These are phyloP conservation scores for Trichogramma pretiosum DNA, from an alignment of 1,140 invertebrate species.

Conservation along the genomic window DNA sequence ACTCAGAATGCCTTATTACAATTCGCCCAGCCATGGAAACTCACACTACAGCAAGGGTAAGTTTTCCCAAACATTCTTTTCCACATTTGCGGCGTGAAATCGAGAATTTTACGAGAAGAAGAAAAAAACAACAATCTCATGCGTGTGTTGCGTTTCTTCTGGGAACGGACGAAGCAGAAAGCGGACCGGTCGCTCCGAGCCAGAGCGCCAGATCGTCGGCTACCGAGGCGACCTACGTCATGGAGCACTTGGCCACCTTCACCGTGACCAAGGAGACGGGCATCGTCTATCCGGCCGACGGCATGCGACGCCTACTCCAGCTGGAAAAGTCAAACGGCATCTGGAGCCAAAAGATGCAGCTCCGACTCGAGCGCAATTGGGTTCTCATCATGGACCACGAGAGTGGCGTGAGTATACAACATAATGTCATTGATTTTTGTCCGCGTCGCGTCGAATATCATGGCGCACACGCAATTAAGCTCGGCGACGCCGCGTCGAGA, in stretches of 20 bases:
- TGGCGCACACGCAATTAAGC: too few species aligned
- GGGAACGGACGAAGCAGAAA: conserved; percentile 6
- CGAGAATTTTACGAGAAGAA: too few species aligned
- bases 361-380: conserved; percentile 79
- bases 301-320: conserved; percentile 88
- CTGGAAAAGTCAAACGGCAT: conserved; percentile 97
- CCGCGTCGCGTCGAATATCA: too few species aligned
- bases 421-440: too few species aligned
- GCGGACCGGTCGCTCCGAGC: too few species aligned
- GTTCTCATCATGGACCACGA: conserved; percentile 94
- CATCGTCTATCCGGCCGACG: conserved; percentile 82
- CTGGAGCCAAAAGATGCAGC: conserved; percentile 97
- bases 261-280: conserved; percentile 82
- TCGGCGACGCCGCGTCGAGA: too few species aligned
- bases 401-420: conserved; percentile 80
- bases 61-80: too few species aligned
- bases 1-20: conserved; percentile 12
- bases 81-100: too few species aligned
- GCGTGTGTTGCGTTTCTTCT: background rate
- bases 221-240: conserved; percentile 70
- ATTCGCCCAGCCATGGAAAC: conserved; percentile 10
- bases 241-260: conserved; percentile 97
- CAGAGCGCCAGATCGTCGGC: conserved; percentile 25
- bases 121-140: too few species aligned
- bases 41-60: conserved; percentile 15